Evolutionary conservation across 2,888 invertebrate genomes (phyloP).

Genomic region (Hirtodrosophila duncani): DNA sequence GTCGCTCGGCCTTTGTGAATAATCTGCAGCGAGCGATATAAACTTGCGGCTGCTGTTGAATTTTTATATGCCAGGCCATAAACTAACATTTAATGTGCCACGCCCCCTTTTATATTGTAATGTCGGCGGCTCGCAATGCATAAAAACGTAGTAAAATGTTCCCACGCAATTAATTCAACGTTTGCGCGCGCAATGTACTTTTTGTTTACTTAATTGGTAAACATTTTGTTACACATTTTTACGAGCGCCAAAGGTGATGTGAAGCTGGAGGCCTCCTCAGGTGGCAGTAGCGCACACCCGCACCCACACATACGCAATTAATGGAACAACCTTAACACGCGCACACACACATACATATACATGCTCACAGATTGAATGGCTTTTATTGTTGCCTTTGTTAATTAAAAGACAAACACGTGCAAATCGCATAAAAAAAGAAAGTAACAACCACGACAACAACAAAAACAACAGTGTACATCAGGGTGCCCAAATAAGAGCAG

Average conservation of each 20-base stretch:
- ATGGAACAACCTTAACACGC: constrained; percentile 38
- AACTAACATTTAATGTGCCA: constrained; percentile 55
- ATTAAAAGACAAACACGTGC: constrained; percentile 74
- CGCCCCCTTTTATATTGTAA: constrained; percentile 1
- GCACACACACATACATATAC: constrained; percentile 20
- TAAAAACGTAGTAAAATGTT: constrained; percentile 69
- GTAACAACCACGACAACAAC: no score
- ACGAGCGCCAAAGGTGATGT: constrained; percentile 64
- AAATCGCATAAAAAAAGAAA: constrained; percentile 60
- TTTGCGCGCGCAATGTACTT: constrained; percentile 39
- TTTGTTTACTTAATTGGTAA: constrained; percentile 73
- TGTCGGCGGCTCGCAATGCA: constrained; percentile 51
- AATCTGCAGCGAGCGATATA: constrained; percentile 47
- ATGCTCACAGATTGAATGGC: constrained; percentile 48
- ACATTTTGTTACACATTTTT: constrained; percentile 71
- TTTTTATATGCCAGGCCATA: constrained; percentile 47
- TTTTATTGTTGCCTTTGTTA: constrained; percentile 72
- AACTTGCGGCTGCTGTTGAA: constrained; percentile 37
- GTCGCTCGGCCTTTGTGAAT: no score
- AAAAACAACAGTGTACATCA: no score
- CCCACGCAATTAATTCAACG: constrained; percentile 71
- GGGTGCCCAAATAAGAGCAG: constrained; percentile 19
- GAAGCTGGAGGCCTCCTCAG: no score
- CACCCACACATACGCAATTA: constrained; percentile 34
- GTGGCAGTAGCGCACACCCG: no score